Evolutionary conservation across 2,113 vertebrate species (phyloP).

Genomic region (Ictalurus punctatus): DNA sequence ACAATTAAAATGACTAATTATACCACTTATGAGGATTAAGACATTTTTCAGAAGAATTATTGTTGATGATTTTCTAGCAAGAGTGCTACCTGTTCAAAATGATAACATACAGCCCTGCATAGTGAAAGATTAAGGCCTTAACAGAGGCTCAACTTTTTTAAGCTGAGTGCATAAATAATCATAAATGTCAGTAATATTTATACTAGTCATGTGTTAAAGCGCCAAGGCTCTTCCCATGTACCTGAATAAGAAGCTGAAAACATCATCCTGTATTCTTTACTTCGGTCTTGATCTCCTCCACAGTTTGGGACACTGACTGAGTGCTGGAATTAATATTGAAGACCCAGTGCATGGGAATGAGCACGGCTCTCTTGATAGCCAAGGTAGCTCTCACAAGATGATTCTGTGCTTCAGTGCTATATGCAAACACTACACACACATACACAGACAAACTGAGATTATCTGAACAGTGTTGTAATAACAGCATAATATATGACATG

Average conservation of each 20-base stretch:
- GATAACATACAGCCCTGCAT: background rate
- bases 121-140: background rate
- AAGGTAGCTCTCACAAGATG: constrained; percentile 76
- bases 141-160: background rate
- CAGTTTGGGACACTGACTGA: constrained; percentile 57
- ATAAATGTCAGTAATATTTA: constrained; percentile 1
- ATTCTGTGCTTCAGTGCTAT: constrained; percentile 74
- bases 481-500: constrained; percentile 23
- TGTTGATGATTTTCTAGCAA: background rate
- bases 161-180: background rate
- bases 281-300: constrained; percentile 80
- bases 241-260: constrained; percentile 91
- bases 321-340: constrained; percentile 60
- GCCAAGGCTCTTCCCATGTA: constrained; percentile 54
- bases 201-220: background rate
- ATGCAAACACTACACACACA: constrained; percentile 77
- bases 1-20: background rate
- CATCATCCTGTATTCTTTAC: constrained; percentile 86
- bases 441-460: background rate
- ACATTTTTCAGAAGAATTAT: background rate
- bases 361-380: constrained; percentile 79
- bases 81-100: background rate
- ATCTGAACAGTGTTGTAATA: background rate
- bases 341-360: constrained; percentile 79
- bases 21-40: background rate